phyloP scores from a whole-genome alignment of 1,140 invertebrate genomes.

The Hyphantria cunea region DNA sequence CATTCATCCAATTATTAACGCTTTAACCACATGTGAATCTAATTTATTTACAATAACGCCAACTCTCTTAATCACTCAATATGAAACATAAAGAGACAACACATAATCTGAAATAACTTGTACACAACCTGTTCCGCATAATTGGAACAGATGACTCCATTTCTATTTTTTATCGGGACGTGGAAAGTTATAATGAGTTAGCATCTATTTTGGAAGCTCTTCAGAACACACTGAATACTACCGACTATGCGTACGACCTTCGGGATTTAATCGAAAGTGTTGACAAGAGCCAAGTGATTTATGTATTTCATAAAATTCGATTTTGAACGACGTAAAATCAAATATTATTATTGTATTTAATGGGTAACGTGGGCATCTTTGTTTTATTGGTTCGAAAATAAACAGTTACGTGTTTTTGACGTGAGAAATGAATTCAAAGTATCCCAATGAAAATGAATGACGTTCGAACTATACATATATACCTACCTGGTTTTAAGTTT shows the following conservation, averaged over 20 bases:
- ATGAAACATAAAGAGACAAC: conserved; percentile 14
- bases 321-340: conserved; percentile 57
- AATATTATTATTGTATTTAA: conserved; percentile 54
- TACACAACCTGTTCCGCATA: conserved; percentile 41
- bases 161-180: conserved; percentile 69
- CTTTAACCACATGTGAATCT: conserved; percentile 6
- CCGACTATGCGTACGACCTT: conserved; percentile 61
- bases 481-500: no score
- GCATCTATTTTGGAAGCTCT: conserved; percentile 70
- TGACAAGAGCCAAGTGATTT: conserved; percentile 73
- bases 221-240: conserved; percentile 60
- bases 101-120: conserved; percentile 16
- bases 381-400: conserved; percentile 53
- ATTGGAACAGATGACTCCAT: conserved; percentile 68
- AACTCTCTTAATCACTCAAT: conserved; percentile 33
- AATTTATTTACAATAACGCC: conserved; percentile 4
- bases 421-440: conserved; percentile 35
- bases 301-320: conserved; percentile 56
- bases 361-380: conserved; percentile 53
- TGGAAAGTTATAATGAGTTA: conserved; percentile 72
- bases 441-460: conserved; percentile 22
- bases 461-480: conserved; percentile 15
- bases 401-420: conserved; percentile 31
- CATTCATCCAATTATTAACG: conserved; percentile 14
- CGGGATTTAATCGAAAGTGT: conserved; percentile 74